Conservation (phyloP, 2,113 vertebrate species). For the Calidris pugnax region DNA sequence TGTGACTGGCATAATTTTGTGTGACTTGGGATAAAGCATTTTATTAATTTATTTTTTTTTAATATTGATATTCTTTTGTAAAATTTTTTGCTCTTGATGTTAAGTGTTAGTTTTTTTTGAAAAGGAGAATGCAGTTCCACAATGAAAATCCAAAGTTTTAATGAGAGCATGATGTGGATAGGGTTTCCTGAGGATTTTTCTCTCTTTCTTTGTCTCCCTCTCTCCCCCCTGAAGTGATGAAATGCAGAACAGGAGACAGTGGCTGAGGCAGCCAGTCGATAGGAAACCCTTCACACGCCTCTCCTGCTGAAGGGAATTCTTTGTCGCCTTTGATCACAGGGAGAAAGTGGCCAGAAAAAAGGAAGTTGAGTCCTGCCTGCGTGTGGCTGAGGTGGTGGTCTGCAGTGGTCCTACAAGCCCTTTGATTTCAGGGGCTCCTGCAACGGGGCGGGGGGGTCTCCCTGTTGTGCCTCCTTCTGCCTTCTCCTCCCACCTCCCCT, state of each 20-base stretch:
- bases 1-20: background rate
- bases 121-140: background rate
- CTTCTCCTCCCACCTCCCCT: background rate
- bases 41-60: background rate
- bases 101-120: background rate
- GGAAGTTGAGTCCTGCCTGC: background rate
- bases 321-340: background rate
- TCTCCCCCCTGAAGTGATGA: background rate
- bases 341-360: background rate
- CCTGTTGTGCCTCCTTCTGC: background rate
- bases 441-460: background rate
- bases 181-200: background rate
- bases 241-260: background rate
- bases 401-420: background rate
- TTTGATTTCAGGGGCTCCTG: background rate
- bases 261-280: background rate
- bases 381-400: background rate
- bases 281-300: background rate
- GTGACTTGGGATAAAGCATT: background rate
- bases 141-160: background rate
- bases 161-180: background rate
- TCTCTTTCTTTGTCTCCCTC: background rate
- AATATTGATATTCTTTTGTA: background rate
- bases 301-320: background rate
- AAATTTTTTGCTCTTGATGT: background rate